phyloP scores from a whole-genome alignment of 2,113 vertebrate species.

The Tenrec ecaudatus region DNA sequence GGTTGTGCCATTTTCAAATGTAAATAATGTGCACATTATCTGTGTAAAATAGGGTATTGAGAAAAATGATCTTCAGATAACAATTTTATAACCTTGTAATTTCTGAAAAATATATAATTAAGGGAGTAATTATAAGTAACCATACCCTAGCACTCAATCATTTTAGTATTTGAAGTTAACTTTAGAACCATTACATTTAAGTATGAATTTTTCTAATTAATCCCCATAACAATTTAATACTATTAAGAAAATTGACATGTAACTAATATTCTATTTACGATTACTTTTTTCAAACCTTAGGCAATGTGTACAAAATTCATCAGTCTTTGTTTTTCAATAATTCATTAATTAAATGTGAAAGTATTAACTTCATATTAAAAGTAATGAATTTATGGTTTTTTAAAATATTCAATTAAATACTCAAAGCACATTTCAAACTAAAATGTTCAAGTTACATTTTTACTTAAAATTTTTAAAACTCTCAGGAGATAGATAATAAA shows the following conservation, averaged over 20 bases:
- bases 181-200: background rate
- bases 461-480: conserved; percentile 3
- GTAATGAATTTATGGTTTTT: background rate
- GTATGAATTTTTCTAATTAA: background rate
- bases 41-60: background rate
- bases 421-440: background rate
- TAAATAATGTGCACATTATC: too few relatives aligned
- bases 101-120: background rate
- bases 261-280: background rate
- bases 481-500: conserved; percentile 19
- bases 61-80: background rate
- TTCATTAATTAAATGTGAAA: conserved; percentile 1
- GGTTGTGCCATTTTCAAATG: too few relatives aligned
- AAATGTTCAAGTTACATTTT: background rate
- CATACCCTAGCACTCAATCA: background rate
- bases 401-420: conserved; percentile 2
- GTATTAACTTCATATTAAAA: background rate
- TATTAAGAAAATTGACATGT: background rate
- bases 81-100: background rate
- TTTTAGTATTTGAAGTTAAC: background rate
- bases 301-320: background rate
- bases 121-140: background rate
- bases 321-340: background rate
- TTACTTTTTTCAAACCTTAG: background rate
- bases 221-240: background rate